These are phyloP conservation scores for Agrochola macilenta DNA, from an alignment of 2,888 invertebrate genomes.

Conservation along the genomic window DNA sequence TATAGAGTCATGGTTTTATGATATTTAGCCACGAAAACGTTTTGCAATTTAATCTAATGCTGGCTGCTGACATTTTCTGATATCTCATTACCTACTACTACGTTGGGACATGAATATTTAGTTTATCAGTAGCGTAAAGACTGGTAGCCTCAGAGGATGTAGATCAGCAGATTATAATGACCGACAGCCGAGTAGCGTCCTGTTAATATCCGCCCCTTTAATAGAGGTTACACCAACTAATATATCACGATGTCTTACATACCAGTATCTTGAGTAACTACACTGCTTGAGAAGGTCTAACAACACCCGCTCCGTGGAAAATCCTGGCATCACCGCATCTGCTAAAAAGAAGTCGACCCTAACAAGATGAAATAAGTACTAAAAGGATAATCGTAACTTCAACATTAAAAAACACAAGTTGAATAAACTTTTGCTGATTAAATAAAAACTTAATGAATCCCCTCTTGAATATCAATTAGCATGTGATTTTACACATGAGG, in stretches of 20 bases:
- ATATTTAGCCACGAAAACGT: constrained; percentile 43
- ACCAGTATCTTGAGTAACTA: constrained; percentile 41
- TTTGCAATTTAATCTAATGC: constrained; percentile 40
- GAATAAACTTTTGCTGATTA: constrained; percentile 29
- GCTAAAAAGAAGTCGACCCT: constrained; percentile 14
- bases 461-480: constrained; percentile 57
- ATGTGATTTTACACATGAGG: constrained; percentile 50
- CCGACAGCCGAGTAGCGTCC: constrained; percentile 55
- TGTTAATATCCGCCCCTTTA: constrained; percentile 66
- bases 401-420: constrained; percentile 15
- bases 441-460: constrained; percentile 38
- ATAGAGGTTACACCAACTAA: constrained; percentile 59
- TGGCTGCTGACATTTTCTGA: constrained; percentile 45
- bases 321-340: constrained; percentile 18
- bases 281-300: constrained; percentile 34
- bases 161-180: constrained; percentile 64
- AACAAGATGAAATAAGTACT: constrained; percentile 2
- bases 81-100: constrained; percentile 31
- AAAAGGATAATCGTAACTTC: constrained; percentile 10
- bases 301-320: constrained; percentile 2
- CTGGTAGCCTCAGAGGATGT: constrained; percentile 58
- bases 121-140: constrained; percentile 37
- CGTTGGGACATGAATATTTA: constrained; percentile 20
- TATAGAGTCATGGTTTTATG: constrained; percentile 39
- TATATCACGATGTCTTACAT: constrained; percentile 42